Evolutionary conservation across 35 echinoderm and acorn worm species (phyloP).

Genomic region (Apostichopus parvimensis): DNA sequence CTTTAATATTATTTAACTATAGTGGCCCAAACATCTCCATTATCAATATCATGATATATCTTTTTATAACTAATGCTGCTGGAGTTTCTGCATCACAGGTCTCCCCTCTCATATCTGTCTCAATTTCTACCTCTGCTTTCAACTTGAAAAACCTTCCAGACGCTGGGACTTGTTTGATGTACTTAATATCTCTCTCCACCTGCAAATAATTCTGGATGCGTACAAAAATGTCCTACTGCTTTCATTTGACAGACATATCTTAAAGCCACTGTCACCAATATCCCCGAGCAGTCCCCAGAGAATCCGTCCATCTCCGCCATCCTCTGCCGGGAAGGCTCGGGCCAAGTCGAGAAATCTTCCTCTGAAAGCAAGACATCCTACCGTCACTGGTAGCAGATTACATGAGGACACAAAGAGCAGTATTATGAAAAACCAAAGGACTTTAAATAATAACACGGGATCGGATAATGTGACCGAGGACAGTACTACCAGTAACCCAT

Average conservation of each 20-base stretch:
- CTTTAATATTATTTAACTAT: no score
- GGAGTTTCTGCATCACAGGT: no score
- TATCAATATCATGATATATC: no score
- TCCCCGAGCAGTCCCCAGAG: neutral
- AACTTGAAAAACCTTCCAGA: no score
- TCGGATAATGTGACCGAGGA: neutral
- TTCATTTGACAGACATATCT: neutral
- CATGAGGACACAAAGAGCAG: neutral
- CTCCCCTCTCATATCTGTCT: no score
- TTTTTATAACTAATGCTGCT: no score
- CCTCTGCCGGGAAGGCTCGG: neutral
- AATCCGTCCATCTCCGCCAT: constrained; percentile 25
- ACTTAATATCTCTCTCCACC: no score
- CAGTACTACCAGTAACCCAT: neutral
- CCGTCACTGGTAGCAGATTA: neutral
- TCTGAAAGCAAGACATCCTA: constrained; percentile 7
- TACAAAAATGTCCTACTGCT: no score
- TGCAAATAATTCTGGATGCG: no score
- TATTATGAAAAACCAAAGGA: neutral
- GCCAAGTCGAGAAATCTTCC: neutral
- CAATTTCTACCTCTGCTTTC: no score
- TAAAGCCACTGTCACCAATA: constrained; percentile 30
- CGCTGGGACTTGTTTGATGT: no score
- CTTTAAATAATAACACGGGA: neutral
- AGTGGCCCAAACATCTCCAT: no score